These are phyloP conservation scores for Otus sunia DNA, from an alignment of 2,113 vertebrate genomes.

Conservation along the genomic window DNA sequence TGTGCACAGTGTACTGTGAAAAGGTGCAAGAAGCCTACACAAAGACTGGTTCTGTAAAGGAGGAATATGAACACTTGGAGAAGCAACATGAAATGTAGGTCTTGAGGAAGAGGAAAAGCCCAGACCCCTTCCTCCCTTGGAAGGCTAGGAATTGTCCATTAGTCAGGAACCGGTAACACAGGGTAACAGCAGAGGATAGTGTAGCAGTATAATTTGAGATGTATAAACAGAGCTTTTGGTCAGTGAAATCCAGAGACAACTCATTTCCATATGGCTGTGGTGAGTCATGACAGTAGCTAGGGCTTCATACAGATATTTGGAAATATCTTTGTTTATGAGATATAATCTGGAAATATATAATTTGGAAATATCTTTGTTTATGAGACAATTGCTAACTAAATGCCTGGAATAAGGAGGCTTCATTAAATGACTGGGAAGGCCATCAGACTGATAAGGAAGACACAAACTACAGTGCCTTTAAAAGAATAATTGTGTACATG, in stretches of 20 bases:
- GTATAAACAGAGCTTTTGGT: not conserved
- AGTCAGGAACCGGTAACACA: not conserved
- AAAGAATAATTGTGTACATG: not conserved
- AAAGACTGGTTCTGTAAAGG: not conserved
- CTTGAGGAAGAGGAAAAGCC: not conserved
- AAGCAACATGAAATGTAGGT: not conserved
- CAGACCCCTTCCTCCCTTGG: not conserved
- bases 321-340: not conserved
- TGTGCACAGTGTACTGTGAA: not conserved
- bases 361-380: not conserved
- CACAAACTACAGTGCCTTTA: not conserved
- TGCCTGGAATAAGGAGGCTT: not conserved
- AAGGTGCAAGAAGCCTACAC: not conserved
- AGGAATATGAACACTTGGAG: not conserved
- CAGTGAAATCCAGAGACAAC: not conserved
- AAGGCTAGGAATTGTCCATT: not conserved
- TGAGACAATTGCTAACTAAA: not conserved
- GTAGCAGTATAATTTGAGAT: fast-evolving
- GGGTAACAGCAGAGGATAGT: not conserved
- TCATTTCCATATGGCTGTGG: not conserved
- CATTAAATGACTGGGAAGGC: not conserved
- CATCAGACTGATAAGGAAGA: not conserved
- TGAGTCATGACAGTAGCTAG: not conserved
- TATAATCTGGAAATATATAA: too few species aligned
- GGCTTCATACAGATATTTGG: not conserved